Percentiles rank a stretch among this genome's conserved stretches.
Conservation (phyloP, 2,888 invertebrate species). For the Melinaea menophilus region DNA sequence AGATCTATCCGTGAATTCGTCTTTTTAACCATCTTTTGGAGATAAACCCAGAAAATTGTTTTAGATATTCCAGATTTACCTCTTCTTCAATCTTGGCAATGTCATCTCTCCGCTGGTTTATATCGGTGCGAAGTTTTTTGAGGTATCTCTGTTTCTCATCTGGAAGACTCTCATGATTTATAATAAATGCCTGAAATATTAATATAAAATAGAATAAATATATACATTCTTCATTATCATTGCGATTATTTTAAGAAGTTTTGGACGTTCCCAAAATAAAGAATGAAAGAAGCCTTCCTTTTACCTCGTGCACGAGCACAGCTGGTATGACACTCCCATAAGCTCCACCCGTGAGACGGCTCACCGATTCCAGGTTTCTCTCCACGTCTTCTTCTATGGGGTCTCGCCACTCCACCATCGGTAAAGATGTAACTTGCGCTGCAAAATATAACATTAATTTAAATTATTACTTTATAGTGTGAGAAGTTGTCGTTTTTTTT, state of each 20-base stretch:
- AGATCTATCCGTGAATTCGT: background rate
- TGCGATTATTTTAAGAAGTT: background rate
- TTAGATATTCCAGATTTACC: conserved; percentile 54
- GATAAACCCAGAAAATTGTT: background rate
- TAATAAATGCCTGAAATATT: conserved; percentile 71
- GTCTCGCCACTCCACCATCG: conserved; percentile 71
- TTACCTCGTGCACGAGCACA: conserved; percentile 56
- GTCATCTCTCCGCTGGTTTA: conserved; percentile 82
- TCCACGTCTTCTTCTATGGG: conserved; percentile 71
- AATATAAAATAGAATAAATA: conserved; percentile 3
- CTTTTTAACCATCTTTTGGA: background rate
- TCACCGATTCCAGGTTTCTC: conserved; percentile 63
- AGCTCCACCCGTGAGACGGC: conserved; percentile 58
- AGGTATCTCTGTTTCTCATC: conserved; percentile 74
- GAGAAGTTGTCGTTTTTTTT: too few species aligned
- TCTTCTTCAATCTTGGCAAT: conserved; percentile 82
- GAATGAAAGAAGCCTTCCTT: background rate
- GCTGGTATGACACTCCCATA: conserved; percentile 53
- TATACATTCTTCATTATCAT: background rate
- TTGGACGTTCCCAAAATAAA: background rate
- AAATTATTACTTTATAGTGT: too few species aligned
- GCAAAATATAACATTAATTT: conserved; percentile 14
- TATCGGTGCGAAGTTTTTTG: conserved; percentile 76
- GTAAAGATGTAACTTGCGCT: conserved; percentile 51
- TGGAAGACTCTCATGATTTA: conserved; percentile 77